Evolutionary conservation across 2,797 vertebrate genomes (phyloP).

Genomic region (Eulemur albifrons): DNA sequence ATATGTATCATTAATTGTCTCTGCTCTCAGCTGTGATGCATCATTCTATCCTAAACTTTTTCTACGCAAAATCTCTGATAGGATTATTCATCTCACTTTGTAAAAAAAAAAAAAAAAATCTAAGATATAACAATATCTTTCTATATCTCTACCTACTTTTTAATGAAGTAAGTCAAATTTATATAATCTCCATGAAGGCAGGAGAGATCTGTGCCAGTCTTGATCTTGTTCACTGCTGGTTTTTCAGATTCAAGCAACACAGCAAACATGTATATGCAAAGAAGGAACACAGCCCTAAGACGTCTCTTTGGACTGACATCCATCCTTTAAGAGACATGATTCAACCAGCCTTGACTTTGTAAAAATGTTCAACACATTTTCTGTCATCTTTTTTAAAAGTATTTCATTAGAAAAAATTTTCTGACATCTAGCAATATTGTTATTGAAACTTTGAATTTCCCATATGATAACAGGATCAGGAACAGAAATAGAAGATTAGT

Average conservation of each 20-base stretch:
- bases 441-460: not conserved
- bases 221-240: not conserved
- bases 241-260: not conserved
- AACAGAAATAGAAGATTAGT: not conserved
- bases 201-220: not conserved
- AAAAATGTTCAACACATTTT: not conserved
- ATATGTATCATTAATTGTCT: not conserved
- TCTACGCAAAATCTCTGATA: not conserved
- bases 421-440: not conserved
- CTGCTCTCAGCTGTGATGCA: not conserved
- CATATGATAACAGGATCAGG: not conserved
- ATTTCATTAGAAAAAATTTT: not conserved
- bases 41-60: not conserved
- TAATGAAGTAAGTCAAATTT: not conserved
- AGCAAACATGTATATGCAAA: not conserved
- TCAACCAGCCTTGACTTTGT: not conserved
- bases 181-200: not conserved
- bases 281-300: not conserved
- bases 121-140: not conserved
- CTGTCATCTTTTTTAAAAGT: not conserved
- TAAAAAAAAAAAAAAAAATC: not conserved
- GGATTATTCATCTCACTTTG: not conserved
- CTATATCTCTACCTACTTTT: not conserved
- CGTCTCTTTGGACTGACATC: not conserved
- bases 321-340: not conserved